Evolutionary conservation across 2,113 vertebrate species (phyloP).

Genomic region (Albula goreensis): DNA sequence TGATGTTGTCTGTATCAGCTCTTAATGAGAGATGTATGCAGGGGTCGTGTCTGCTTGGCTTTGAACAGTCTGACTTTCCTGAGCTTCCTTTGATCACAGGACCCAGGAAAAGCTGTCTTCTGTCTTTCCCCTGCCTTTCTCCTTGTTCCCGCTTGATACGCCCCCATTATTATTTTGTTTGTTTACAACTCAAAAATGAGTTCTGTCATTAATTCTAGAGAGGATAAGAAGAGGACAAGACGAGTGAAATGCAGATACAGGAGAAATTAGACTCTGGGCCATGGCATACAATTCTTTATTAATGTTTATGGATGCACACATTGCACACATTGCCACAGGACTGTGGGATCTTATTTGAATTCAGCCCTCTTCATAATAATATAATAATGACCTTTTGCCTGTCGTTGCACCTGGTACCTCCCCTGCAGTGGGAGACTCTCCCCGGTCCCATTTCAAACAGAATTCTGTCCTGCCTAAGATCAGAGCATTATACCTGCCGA

Average conservation of each 20-base stretch:
- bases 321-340: neutral
- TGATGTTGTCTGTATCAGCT: neutral
- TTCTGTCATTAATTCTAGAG: neutral
- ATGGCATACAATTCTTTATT: neutral
- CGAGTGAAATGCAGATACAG: neutral
- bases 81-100: neutral
- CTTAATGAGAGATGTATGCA: neutral
- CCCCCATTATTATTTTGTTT: neutral
- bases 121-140: neutral
- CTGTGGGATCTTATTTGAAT: neutral
- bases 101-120: too few species aligned
- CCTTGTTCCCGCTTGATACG: neutral
- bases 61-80: neutral
- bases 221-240: neutral
- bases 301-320: neutral
- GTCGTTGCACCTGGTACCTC: neutral
- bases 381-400: constrained; percentile 3
- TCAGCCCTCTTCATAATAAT: neutral
- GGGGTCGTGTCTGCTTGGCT: neutral
- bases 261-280: neutral
- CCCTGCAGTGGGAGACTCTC: neutral
- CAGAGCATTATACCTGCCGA: neutral
- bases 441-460: constrained; percentile 1
- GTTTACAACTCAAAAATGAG: neutral
- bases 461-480: neutral